phyloP scores from a whole-genome alignment of 1,140 invertebrate species.

The Papilio dardanus region DNA sequence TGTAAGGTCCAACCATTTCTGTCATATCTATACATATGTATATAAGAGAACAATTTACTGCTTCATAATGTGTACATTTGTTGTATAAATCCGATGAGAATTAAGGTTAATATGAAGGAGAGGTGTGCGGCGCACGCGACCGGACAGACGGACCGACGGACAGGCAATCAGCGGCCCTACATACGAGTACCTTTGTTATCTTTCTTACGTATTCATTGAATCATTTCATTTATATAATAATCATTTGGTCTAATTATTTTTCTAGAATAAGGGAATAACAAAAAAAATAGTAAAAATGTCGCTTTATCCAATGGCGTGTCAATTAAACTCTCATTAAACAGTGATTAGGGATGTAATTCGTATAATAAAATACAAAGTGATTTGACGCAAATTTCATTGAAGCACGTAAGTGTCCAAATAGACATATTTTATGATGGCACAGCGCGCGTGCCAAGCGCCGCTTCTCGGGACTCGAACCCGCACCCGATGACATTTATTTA shows the following conservation, averaged over 20 bases:
- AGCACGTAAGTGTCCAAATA: slow-evolving; percentile 35
- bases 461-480: slow-evolving; percentile 62
- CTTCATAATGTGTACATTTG: slow-evolving; percentile 5
- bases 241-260: not conserved
- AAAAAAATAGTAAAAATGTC: not conserved
- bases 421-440: slow-evolving; percentile 38
- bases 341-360: not conserved
- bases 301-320: not conserved
- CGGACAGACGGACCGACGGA: slow-evolving; percentile 50
- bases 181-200: not conserved
- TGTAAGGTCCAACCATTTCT: no score
- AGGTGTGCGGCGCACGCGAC: slow-evolving; percentile 27
- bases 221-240: not conserved
- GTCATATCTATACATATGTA: not conserved
- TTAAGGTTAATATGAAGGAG: slow-evolving; percentile 16
- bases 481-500: slow-evolving; percentile 70
- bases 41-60: not conserved
- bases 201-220: not conserved
- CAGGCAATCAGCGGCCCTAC: slow-evolving; percentile 53
- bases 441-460: slow-evolving; percentile 38
- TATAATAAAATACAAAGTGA: slow-evolving; percentile 21
- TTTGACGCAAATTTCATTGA: slow-evolving; percentile 27
- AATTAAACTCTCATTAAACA: slow-evolving; percentile 20
- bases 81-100: slow-evolving; percentile 12
- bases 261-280: not conserved